These are phyloP conservation scores for Hypotaenidia philippensis DNA, from an alignment of 2,797 vertebrate genomes.

Conservation along the genomic window DNA sequence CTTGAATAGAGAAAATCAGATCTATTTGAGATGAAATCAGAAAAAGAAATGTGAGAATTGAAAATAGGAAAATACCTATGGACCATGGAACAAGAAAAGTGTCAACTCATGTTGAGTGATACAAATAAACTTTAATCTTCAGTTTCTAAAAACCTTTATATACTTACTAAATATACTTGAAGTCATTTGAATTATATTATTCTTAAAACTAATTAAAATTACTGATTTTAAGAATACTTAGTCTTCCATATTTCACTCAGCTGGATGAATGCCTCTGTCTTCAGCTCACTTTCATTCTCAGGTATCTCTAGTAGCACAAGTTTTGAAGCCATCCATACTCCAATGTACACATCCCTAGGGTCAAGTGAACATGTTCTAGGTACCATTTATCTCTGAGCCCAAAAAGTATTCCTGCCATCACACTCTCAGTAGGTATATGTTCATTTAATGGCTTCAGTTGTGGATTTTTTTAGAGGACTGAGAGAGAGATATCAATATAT, in stretches of 20 bases:
- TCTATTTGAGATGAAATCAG: neutral
- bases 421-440: neutral
- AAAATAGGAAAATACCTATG: neutral
- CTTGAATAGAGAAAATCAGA: neutral
- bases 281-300: neutral
- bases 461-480: neutral
- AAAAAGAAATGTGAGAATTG: neutral
- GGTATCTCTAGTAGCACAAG: neutral
- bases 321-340: neutral
- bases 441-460: neutral
- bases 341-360: accelerated
- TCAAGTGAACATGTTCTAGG: neutral
- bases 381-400: neutral
- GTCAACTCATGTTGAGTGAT: neutral
- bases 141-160: neutral
- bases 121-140: neutral
- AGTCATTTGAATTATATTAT: neutral
- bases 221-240: neutral
- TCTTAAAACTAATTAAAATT: neutral
- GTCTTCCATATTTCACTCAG: neutral
- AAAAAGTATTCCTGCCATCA: neutral
- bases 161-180: neutral
- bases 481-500: neutral
- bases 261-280: neutral
- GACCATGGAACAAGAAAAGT: neutral